A percentile compares a stretch with the other conserved stretches of the same genome.
Evolutionary conservation across 2,113 vertebrate genomes (phyloP).

Genomic region (Microcebus tavaratra): DNA sequence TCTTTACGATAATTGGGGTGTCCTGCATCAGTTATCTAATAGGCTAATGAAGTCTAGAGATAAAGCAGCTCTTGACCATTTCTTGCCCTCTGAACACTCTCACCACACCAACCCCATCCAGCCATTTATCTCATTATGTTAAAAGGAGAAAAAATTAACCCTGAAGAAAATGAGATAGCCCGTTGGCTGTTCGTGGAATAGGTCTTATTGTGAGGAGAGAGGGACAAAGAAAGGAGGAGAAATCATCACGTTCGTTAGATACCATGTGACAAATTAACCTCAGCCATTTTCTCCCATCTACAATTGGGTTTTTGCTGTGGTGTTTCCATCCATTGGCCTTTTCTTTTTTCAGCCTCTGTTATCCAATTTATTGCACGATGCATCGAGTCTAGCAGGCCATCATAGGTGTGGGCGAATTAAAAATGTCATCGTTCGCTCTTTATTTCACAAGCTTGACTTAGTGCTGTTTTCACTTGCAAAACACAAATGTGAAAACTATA

Average conservation of each 20-base stretch:
- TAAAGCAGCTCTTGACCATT: constrained; percentile 92
- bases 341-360: background rate
- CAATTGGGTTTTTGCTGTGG: background rate
- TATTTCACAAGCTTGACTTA: constrained; percentile 81
- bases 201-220: constrained; percentile 74
- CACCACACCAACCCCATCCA: constrained; percentile 83
- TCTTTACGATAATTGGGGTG: constrained; percentile 88
- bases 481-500: constrained; percentile 86
- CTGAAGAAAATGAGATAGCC: constrained; percentile 87
- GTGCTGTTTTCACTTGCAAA: constrained; percentile 87
- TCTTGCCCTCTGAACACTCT: constrained; percentile 91
- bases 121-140: constrained; percentile 95
- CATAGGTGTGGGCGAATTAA: constrained; percentile 67
- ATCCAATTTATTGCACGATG: background rate
- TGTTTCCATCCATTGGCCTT: background rate
- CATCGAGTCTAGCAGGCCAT: constrained; percentile 52
- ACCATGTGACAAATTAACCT: constrained; percentile 77
- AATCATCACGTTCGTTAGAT: constrained; percentile 74
- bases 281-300: constrained; percentile 15
- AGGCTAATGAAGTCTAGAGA: constrained; percentile 92
- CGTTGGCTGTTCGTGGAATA: constrained; percentile 76
- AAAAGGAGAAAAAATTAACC: constrained; percentile 94
- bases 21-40: constrained; percentile 92
- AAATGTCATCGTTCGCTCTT: constrained; percentile 81
- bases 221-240: background rate